Evolutionary conservation across 2,888 invertebrate species (phyloP), one percentile per base, ranked within the genome.

Genomic region (Meiosimyza platycephala): DNA sequence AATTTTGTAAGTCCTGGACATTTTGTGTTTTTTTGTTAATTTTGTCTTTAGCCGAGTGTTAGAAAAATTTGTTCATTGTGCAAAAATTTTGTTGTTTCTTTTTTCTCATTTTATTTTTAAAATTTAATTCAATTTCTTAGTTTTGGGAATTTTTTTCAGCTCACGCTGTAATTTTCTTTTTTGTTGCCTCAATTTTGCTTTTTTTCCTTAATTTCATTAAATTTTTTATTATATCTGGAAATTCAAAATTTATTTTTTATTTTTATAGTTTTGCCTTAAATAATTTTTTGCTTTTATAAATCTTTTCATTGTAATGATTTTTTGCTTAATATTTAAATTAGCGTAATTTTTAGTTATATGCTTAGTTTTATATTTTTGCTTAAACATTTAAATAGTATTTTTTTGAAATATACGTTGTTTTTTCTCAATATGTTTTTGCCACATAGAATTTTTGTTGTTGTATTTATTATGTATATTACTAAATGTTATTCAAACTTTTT

Each of bases 121-220:
- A 18, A 11, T 47, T 62, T 13, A 1, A 33, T 62, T 15, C 70
- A 75, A 75, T 75, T 71, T 63, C 60, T 63, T 74, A 57, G 28
- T 68, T 62, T 66, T 65, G 40, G 51, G n/a, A 15, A 22, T 73
- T 73, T 80, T 81, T 74, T 83, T 81, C 84, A 84, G 85, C 83
- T 84, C 82, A 83, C 84, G 82, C 84, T 85, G 84, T 84, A 84
- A 80, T 81, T 83, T 77, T 75, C 75, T 72, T 22, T 70, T 76
- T 76, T 72, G 71, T 74, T 77, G 76, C 74, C 67, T 68, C 9
- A 40, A 74, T 73, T 78, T 77, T 71, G 68, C 74, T 74, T 72
- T 76, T 72, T 40, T 40, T 40, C 40, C 40, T 40, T 40, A 40
- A 40, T 40, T 40, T 40, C 40, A 7, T 9, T 40, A 9, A 40